phyloP scores from a whole-genome alignment of 92 coral and sea anemone species.

The Phenganax subtilis region DNA sequence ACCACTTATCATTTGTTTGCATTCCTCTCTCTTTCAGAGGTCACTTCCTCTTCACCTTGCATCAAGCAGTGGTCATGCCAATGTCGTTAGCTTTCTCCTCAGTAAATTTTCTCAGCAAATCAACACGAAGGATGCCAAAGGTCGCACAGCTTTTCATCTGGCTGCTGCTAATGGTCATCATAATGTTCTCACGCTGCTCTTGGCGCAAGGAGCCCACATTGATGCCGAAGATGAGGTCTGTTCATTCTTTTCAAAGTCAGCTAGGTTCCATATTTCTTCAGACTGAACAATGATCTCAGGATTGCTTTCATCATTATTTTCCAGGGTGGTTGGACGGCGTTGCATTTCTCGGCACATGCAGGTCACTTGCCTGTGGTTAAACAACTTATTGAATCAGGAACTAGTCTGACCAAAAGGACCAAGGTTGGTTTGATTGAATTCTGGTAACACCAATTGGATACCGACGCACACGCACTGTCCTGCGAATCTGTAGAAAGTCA shows the following conservation, averaged over 20 bases:
- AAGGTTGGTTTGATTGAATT: constrained; percentile 43
- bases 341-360: constrained; percentile 86
- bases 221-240: constrained; percentile 86
- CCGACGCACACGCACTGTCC: no score
- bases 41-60: constrained; percentile 88
- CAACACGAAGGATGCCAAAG: constrained; percentile 78
- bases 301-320: background rate
- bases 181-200: constrained; percentile 73
- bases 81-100: constrained; percentile 80
- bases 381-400: constrained; percentile 88
- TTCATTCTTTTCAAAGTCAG: background rate
- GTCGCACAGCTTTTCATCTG: constrained; percentile 79
- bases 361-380: constrained; percentile 90
- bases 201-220: constrained; percentile 93
- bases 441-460: background rate
- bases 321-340: constrained; percentile 86
- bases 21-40: constrained; percentile 51
- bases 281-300: background rate
- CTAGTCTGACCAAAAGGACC: constrained; percentile 77
- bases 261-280: background rate
- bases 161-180: constrained; percentile 89
- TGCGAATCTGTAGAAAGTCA: background rate
- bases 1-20: background rate
- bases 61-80: constrained; percentile 89
- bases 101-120: constrained; percentile 87